Conservation (phyloP, 2,888 invertebrate genomes). For the Argyresthia albistria region DNA sequence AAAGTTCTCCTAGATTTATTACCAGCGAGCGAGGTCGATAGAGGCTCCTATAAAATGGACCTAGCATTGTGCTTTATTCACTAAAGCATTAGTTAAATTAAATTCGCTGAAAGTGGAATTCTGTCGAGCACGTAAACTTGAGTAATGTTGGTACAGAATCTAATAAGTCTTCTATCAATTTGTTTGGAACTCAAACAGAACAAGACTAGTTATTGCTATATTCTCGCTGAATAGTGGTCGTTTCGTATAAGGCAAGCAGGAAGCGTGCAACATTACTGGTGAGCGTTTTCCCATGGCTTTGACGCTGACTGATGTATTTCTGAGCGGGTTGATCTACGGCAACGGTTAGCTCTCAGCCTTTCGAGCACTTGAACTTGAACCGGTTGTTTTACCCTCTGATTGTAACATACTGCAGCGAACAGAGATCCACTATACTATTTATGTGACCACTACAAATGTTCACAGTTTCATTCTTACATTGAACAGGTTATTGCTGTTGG, state of each 20-base stretch:
- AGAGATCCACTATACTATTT: conserved; percentile 14
- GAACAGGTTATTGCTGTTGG: conserved; percentile 19
- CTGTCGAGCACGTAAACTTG: background rate
- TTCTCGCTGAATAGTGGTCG: conserved; percentile 26
- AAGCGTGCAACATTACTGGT: conserved; percentile 32
- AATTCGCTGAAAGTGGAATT: background rate
- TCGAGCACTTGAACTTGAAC: conserved; percentile 51
- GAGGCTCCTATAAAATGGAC: conserved; percentile 11
- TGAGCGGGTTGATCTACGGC: conserved; percentile 38
- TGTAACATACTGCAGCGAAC: conserved; percentile 23
- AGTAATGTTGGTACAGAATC: background rate
- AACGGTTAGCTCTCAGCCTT: conserved; percentile 7
- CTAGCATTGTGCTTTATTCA: conserved; percentile 6
- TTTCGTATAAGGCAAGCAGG: conserved; percentile 57
- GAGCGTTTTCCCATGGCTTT: conserved; percentile 56
- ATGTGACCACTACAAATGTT: background rate
- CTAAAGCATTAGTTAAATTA: background rate
- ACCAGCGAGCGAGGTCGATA: conserved; percentile 17
- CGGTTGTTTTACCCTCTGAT: conserved; percentile 24
- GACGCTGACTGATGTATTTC: conserved; percentile 48
- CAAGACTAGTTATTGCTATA: conserved; percentile 3
- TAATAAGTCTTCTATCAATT: background rate
- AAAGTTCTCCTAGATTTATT: conserved; percentile 24
- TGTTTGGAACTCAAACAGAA: background rate
- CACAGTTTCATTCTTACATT: conserved; percentile 10